Percentiles rank a stretch among this genome's conserved stretches.
Evolutionary conservation across 2,888 invertebrate genomes (phyloP).

Genomic region (Torymus texanus): DNA sequence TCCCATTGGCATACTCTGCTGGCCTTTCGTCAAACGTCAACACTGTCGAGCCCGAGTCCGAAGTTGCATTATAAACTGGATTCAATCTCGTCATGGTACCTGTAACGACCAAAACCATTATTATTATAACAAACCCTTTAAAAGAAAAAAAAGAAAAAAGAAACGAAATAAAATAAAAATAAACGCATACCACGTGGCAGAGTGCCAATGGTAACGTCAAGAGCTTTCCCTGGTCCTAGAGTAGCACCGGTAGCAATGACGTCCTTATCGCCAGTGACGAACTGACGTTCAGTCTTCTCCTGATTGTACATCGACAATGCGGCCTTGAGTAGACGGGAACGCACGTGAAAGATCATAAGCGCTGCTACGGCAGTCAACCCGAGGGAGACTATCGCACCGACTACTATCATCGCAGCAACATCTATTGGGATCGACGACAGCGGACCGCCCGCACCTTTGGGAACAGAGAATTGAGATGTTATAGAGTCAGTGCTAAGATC

Average conservation of each 20-base stretch:
- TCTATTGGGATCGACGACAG: constrained; percentile 66
- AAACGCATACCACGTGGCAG: constrained; percentile 35
- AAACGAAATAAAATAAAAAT: no score
- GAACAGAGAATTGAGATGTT: neutral
- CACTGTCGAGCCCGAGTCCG: constrained; percentile 57
- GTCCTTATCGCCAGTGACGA: constrained; percentile 53
- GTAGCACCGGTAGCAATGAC: no score
- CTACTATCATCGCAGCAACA: constrained; percentile 67
- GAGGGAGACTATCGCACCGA: constrained; percentile 69
- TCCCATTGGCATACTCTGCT: constrained; percentile 68
- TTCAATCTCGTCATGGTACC: constrained; percentile 63
- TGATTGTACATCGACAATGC: constrained; percentile 69
- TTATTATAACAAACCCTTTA: neutral
- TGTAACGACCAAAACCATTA: constrained; percentile 55
- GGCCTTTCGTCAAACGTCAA: constrained; percentile 63
- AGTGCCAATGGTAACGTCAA: constrained; percentile 48
- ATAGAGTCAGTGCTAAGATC: no score
- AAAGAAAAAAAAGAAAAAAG: no score
- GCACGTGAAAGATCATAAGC: constrained; percentile 69
- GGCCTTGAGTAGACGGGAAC: constrained; percentile 69
- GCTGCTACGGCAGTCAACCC: constrained; percentile 69
- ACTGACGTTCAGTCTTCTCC: constrained; percentile 62
- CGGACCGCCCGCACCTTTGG: constrained; percentile 61
- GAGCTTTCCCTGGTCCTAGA: neutral
- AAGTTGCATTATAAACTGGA: constrained; percentile 58